Evolutionary conservation across 2,888 invertebrate genomes (phyloP).

Genomic region (Macrosiphum euphorbiae): DNA sequence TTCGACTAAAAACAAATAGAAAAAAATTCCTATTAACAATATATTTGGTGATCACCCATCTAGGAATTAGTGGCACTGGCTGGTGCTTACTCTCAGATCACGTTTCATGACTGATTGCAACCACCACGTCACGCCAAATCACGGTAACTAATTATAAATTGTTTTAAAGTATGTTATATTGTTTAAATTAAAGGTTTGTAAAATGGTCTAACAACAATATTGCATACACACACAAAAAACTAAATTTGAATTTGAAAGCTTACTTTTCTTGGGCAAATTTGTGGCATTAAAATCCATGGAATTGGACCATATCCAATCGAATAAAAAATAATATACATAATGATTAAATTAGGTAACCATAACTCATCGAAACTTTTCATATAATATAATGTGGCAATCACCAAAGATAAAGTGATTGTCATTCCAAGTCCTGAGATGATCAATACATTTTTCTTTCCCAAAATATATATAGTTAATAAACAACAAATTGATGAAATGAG

Average conservation of each 20-base stretch:
- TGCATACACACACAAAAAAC: neutral
- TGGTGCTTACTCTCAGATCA: too few relatives aligned
- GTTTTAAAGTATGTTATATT: neutral
- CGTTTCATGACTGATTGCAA: too few relatives aligned
- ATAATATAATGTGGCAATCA: neutral
- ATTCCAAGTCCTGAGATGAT: constrained; percentile 37
- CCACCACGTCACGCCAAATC: too few relatives aligned
- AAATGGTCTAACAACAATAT: neutral
- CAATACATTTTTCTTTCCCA: constrained; percentile 9
- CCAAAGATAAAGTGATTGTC: neutral
- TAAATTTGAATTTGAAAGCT: neutral
- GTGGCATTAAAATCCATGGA: constrained; percentile 39
- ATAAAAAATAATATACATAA: constrained; percentile 45
- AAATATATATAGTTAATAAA: neutral
- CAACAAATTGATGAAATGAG: neutral
- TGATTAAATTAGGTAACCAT: neutral
- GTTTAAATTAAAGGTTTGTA: neutral
- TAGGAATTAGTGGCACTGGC: too few relatives aligned
- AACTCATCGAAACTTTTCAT: neutral
- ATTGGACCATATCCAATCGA: constrained; percentile 49
- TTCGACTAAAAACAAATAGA: constrained; percentile 19
- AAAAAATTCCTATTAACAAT: neutral
- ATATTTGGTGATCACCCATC: too few relatives aligned
- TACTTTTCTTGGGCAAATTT: constrained; percentile 42
- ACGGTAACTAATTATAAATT: neutral